These are phyloP conservation scores for Goniozus legneri DNA, from an alignment of 1,140 invertebrate species.

Conservation along the genomic window DNA sequence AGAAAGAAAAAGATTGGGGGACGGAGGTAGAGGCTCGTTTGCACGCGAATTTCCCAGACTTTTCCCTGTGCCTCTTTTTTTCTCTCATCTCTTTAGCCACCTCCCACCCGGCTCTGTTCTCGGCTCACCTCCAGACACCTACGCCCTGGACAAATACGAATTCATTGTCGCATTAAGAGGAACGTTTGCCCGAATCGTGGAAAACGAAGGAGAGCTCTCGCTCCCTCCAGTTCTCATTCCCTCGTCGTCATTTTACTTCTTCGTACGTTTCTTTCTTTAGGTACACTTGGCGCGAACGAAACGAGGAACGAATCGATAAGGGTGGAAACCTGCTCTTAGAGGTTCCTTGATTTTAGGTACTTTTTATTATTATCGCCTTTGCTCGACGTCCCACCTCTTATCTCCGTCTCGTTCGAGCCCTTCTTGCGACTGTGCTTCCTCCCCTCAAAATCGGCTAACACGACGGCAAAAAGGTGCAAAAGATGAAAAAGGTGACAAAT, in stretches of 20 bases:
- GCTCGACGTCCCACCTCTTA: too few species aligned
- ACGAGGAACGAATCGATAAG: conserved; percentile 9
- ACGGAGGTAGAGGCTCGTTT: conserved; percentile 13
- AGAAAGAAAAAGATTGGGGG: too few species aligned
- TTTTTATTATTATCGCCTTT: conserved; percentile 19
- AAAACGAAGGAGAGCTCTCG: neutral
- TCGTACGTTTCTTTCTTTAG: neutral
- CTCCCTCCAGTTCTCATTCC: neutral
- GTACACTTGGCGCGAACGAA: neutral
- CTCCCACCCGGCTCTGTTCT: neutral
- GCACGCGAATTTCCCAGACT: conserved; percentile 16
- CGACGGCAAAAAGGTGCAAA: too few species aligned
- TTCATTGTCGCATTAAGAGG: conserved; percentile 28
- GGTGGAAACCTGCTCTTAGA: conserved; percentile 4
- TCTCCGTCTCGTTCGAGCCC: too few species aligned
- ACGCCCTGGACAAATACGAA: conserved; percentile 30
- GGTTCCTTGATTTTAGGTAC: conserved; percentile 17
- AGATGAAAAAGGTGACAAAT: too few species aligned
- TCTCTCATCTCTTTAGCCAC: neutral
- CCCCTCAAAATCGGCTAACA: too few species aligned
- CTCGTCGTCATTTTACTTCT: too few species aligned
- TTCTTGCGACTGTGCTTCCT: too few species aligned
- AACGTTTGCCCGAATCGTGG: conserved; percentile 21
- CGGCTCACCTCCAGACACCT: conserved; percentile 17
- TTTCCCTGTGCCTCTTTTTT: neutral